Conservation (phyloP, 2,113 vertebrate genomes). For the Oreotrochilus melanogaster region DNA sequence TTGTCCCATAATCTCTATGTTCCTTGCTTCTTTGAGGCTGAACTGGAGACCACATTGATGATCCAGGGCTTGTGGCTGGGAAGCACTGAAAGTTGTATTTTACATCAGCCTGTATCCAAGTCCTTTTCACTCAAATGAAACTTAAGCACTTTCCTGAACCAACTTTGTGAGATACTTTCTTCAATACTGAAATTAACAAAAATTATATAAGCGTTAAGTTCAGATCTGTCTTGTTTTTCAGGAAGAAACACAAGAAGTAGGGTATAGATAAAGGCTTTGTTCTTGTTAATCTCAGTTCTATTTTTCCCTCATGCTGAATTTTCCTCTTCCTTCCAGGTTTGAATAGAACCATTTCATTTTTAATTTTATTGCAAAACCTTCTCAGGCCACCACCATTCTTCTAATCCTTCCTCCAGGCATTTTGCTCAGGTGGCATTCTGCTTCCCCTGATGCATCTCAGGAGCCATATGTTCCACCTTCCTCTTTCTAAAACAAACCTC, state of each 20-base stretch:
- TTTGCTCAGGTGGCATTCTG: neutral
- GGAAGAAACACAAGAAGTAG: neutral
- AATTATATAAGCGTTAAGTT: neutral
- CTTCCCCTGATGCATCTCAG: neutral
- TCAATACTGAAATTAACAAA: neutral
- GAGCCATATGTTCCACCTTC: neutral
- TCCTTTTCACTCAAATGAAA: neutral
- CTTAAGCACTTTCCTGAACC: neutral
- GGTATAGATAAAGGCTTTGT: neutral
- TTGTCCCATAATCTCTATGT: neutral
- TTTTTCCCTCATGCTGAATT: neutral
- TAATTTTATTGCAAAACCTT: neutral
- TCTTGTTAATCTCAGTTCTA: neutral
- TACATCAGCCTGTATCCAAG: neutral
- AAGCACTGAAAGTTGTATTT: neutral
- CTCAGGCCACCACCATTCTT: neutral
- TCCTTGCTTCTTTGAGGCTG: neutral
- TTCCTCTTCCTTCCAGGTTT: neutral
- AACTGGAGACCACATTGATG: neutral
- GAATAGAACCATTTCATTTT: neutral
- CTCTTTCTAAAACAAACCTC: neutral
- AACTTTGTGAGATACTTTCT: neutral
- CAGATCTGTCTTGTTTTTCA: neutral
- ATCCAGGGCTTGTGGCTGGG: neutral
- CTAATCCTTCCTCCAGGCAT: neutral